Evolutionary conservation across 2,113 vertebrate genomes (phyloP).

Genomic region (Malaclemys terrapin): DNA sequence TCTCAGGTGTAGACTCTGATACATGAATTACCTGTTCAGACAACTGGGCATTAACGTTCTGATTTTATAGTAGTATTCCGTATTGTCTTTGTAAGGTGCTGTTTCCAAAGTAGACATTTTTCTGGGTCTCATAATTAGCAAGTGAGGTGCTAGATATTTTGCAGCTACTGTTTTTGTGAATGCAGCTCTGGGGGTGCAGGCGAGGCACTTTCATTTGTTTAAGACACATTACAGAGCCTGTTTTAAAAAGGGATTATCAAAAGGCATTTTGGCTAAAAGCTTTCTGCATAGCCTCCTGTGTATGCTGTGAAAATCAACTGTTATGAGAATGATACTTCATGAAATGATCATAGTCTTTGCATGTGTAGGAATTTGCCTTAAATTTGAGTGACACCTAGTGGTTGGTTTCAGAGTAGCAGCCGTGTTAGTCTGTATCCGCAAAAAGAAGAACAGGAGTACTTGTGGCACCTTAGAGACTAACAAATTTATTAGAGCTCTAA

Average conservation of each 20-base stretch:
- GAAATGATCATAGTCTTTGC: background rate
- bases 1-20: too few relatives aligned
- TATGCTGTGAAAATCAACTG: background rate
- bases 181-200: too few relatives aligned
- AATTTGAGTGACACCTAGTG: constrained; percentile 10
- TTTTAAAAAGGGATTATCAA: too few relatives aligned
- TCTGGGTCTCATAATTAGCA: background rate
- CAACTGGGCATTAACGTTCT: background rate
- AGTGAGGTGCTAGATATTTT: background rate
- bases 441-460: too few relatives aligned
- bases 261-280: too few relatives aligned
- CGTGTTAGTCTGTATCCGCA: too few relatives aligned
- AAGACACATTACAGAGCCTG: too few relatives aligned
- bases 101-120: background rate
- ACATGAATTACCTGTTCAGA: background rate
- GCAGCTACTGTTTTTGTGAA: background rate
- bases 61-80: background rate
- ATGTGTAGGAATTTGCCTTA: background rate
- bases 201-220: too few relatives aligned
- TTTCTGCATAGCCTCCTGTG: background rate
- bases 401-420: background rate
- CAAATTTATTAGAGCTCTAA: too few relatives aligned
- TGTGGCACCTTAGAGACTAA: too few relatives aligned
- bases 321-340: background rate
- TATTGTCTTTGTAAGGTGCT: background rate